A percentile compares a stretch with the other conserved stretches of the same genome.
Evolutionary conservation across 2,113 vertebrate species (phyloP).

Genomic region (Panurus biarmicus): DNA sequence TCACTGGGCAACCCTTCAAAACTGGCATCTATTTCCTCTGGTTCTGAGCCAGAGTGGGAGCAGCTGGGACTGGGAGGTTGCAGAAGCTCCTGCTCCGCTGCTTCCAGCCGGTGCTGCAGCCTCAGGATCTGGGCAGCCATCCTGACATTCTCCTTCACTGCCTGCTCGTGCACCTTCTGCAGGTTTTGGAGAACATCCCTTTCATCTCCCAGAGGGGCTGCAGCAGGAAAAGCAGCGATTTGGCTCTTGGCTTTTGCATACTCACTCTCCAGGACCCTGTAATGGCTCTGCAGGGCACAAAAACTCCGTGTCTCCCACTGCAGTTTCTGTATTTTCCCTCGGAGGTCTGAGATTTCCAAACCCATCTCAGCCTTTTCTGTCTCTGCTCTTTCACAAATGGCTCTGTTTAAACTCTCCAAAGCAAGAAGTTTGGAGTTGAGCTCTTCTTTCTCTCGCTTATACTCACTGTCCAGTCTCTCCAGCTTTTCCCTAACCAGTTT

Average conservation of each 20-base stretch:
- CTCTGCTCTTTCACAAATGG: constrained; percentile 51
- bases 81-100: background rate
- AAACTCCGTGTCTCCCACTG: constrained; percentile 20
- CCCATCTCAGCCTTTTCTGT: constrained; percentile 64
- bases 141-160: constrained; percentile 64
- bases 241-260: constrained; percentile 37
- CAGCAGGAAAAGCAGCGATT: constrained; percentile 12
- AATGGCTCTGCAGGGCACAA: background rate
- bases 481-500: constrained; percentile 59
- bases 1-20: background rate
- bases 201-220: constrained; percentile 41
- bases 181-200: constrained; percentile 53
- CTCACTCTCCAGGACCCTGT: background rate
- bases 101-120: constrained; percentile 41
- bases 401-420: constrained; percentile 61
- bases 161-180: constrained; percentile 63
- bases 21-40: background rate
- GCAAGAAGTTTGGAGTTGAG: constrained; percentile 55
- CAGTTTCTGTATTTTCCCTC: constrained; percentile 59
- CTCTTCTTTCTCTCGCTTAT: constrained; percentile 67
- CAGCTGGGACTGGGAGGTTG: background rate
- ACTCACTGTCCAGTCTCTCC: constrained; percentile 64
- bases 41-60: background rate
- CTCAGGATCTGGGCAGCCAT: constrained; percentile 57
- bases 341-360: constrained; percentile 67